These are phyloP conservation scores for Cotesia vestalis DNA, from an alignment of 1,140 invertebrate genomes.

Conservation along the genomic window DNA sequence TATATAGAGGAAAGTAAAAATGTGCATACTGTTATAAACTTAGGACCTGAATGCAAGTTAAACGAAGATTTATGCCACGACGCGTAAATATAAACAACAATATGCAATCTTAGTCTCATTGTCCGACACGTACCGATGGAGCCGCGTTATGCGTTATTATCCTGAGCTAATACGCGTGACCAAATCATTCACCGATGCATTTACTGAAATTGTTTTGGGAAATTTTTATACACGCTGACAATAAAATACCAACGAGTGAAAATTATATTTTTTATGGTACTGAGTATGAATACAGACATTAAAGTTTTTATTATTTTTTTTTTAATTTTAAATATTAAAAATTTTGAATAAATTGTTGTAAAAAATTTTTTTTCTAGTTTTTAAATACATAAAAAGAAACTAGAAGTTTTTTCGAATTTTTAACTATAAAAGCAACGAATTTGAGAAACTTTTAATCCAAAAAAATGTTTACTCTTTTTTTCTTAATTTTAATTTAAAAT, in stretches of 20 bases:
- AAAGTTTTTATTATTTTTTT: too few relatives aligned
- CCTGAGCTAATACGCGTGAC: slow-evolving; percentile 9
- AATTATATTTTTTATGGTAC: too few relatives aligned
- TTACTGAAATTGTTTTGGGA: background rate
- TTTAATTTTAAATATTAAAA: too few relatives aligned
- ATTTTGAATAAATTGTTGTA: too few relatives aligned
- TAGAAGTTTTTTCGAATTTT: too few relatives aligned
- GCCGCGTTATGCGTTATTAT: background rate
- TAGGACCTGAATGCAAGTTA: slow-evolving; percentile 58
- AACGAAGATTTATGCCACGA: slow-evolving; percentile 65
- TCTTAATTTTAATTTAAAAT: too few relatives aligned
- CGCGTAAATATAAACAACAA: slow-evolving; percentile 65
- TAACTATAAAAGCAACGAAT: too few relatives aligned
- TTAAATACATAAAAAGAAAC: too few relatives aligned
- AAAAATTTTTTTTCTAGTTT: too few relatives aligned
- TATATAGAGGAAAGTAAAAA: background rate
- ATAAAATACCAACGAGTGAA: background rate
- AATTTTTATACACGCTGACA: background rate
- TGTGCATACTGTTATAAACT: background rate
- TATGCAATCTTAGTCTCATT: slow-evolving; percentile 61
- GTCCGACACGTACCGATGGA: slow-evolving; percentile 43
- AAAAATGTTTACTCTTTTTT: too few relatives aligned
- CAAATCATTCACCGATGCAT: background rate
- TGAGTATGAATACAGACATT: too few relatives aligned
- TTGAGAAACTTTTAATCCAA: too few relatives aligned